Evolutionary conservation across 2,797 vertebrate genomes (phyloP), one percentile per base, ranked within the genome.

Genomic region (Antrozous pallidus): DNA sequence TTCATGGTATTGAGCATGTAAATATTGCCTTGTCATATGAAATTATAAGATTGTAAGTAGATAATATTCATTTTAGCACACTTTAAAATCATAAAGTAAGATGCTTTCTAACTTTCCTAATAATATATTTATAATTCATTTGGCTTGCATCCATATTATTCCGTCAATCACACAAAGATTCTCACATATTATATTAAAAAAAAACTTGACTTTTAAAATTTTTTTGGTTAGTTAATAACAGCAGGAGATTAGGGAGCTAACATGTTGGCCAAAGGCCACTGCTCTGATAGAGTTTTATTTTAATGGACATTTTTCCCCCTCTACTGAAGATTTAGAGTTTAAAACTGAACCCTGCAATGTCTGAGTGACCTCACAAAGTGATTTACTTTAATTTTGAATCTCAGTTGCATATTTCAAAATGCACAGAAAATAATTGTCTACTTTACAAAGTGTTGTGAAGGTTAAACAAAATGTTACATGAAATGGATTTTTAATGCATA

Each of bases 51-150:
- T 87, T 91, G 84, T 79, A 28, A 96, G 85, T 45, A 3, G 7
- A 20, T 36, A 54, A 85, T 69, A 33, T 47, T 93, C 26, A 54
- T 69, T 93, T 58, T 18, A 61, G 4, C 51, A 71, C 79, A 42
- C 8, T 33, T 58, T 65, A 73, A 88, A 31, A 70, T 20, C 10
- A 71, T 28, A 3, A 8, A 36, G 82, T 67, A 88, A 92, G n/a
- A 70, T 38, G n/a, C 67, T 63, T 71, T 90, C 78, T 94, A 22
- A 71, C 58, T 88, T 94, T 84, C 14, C 79, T 49, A 95, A 82
- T 71, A 79, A 85, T 88, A 71, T 70, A 71, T 70, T 45, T 47
- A 84, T 89, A 71, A 31, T 69, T 90, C 31, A 63, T 0, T 54
- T 94, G 58, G 28, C 36, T 92, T 94, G 24, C 3, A 83, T 78